Evolutionary conservation across 1,140 invertebrate species (phyloP).

Genomic region (Habropoda laboriosa): DNA sequence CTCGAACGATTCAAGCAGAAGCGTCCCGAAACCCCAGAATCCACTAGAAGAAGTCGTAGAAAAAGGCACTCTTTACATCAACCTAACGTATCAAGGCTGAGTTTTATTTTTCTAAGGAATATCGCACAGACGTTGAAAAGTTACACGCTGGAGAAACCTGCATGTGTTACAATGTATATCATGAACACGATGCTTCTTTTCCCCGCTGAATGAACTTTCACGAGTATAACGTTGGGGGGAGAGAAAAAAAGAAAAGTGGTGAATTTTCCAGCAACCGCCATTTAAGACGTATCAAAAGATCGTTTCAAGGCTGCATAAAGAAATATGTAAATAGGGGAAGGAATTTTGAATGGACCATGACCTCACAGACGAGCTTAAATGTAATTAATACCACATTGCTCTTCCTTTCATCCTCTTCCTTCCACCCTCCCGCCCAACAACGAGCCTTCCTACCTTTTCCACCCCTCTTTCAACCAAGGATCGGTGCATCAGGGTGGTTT

Average conservation of each 20-base stretch:
- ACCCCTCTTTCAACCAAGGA: constrained; percentile 14
- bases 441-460: neutral
- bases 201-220: too few species aligned
- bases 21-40: too few species aligned
- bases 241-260: neutral
- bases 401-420: constrained; percentile 26
- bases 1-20: too few species aligned
- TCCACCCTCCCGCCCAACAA: neutral
- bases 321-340: constrained; percentile 34
- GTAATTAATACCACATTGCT: constrained; percentile 46
- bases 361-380: constrained; percentile 31
- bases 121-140: too few species aligned
- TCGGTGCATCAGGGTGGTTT: constrained; percentile 60
- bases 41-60: too few species aligned
- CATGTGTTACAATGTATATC: too few species aligned
- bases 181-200: too few species aligned
- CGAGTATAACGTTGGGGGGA: too few species aligned
- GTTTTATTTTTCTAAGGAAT: too few species aligned
- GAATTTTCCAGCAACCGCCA: neutral
- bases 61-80: too few species aligned
- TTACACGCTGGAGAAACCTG: too few species aligned
- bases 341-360: constrained; percentile 35
- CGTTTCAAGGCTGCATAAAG: constrained; percentile 24
- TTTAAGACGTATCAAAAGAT: constrained; percentile 14
- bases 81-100: too few species aligned